Percentiles rank a stretch among this genome's conserved stretches.
Evolutionary conservation across 2,888 invertebrate species (phyloP).

Genomic region (Litoditis marina): DNA sequence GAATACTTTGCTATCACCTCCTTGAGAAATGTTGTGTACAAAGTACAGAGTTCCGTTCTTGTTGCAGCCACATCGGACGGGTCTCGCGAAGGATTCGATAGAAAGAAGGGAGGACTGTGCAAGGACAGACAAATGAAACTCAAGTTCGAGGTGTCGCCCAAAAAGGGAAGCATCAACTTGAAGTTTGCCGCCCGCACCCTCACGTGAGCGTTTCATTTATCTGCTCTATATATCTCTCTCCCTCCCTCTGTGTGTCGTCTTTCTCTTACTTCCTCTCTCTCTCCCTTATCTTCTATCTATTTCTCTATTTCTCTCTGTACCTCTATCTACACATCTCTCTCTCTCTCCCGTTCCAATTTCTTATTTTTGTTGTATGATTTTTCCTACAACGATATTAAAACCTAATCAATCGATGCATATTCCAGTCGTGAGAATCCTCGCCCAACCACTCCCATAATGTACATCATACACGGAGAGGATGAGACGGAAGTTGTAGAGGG

Average conservation of each 20-base stretch:
- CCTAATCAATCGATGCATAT: no score
- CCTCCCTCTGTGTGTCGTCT: no score
- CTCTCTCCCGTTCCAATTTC: no score
- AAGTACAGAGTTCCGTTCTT: neutral
- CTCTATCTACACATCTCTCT: no score
- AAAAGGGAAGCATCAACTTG: constrained; percentile 22
- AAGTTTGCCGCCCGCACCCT: constrained; percentile 42
- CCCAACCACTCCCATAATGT: constrained; percentile 45
- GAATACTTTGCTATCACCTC: no score
- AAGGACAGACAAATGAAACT: constrained; percentile 55
- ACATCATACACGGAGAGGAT: constrained; percentile 45
- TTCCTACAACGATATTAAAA: no score
- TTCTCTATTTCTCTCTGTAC: no score
- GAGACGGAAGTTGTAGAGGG: constrained; percentile 25
- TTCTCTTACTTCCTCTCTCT: no score
- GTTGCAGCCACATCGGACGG: constrained; percentile 59
- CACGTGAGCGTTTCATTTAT: constrained; percentile 17
- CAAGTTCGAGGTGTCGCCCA: constrained; percentile 52
- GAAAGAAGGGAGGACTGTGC: constrained; percentile 55
- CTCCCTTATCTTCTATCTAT: no score
- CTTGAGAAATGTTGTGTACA: no score
- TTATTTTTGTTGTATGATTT: no score
- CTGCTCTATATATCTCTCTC: neutral
- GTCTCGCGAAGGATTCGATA: constrained; percentile 49
- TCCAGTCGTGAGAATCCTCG: neutral